Percentiles rank a stretch among this genome's conserved stretches.
phyloP scores from a whole-genome alignment of 2,888 invertebrate species.

The Volucella inflata region DNA sequence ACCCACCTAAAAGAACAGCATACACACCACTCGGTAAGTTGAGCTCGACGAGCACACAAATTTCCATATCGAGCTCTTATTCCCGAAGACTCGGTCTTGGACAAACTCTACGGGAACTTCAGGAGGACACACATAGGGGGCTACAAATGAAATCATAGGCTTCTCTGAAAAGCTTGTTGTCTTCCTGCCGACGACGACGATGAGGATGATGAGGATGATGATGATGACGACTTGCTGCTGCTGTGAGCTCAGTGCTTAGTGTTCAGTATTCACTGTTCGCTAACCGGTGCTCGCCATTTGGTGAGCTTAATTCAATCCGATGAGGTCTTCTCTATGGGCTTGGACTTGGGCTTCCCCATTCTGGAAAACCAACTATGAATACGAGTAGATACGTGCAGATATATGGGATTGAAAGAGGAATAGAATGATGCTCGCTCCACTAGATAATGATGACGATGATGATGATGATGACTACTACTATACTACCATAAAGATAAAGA shows the following conservation, averaged over 20 bases:
- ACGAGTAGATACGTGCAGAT: slow-evolving; percentile 21
- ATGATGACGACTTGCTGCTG: slow-evolving; percentile 14
- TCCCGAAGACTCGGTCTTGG: slow-evolving; percentile 8
- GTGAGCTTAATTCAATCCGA: slow-evolving; percentile 66
- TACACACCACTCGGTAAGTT: background rate
- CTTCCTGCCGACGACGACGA: slow-evolving; percentile 32
- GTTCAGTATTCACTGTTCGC: slow-evolving; percentile 24
- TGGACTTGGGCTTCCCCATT: slow-evolving; percentile 22
- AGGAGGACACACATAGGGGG: slow-evolving; percentile 59
- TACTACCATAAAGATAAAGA: slow-evolving; percentile 24
- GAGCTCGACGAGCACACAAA: slow-evolving; percentile 43
- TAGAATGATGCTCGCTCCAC: slow-evolving; percentile 8
- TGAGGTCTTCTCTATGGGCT: slow-evolving; percentile 54
- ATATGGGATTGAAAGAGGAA: background rate
- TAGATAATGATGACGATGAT: slow-evolving; percentile 3
- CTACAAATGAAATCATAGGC: slow-evolving; percentile 58
- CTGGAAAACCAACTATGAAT: slow-evolving; percentile 8
- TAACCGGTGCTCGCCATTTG: slow-evolving; percentile 62
- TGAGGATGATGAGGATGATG: slow-evolving; percentile 8
- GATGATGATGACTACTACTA: background rate
- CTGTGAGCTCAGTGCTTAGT: background rate
- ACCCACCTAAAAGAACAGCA: slow-evolving; percentile 72
- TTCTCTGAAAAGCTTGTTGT: slow-evolving; percentile 36
- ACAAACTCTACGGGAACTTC: background rate
- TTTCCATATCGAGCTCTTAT: slow-evolving; percentile 72